phyloP scores from a whole-genome alignment of 2,888 invertebrate genomes.

The Drosophila ustulata region DNA sequence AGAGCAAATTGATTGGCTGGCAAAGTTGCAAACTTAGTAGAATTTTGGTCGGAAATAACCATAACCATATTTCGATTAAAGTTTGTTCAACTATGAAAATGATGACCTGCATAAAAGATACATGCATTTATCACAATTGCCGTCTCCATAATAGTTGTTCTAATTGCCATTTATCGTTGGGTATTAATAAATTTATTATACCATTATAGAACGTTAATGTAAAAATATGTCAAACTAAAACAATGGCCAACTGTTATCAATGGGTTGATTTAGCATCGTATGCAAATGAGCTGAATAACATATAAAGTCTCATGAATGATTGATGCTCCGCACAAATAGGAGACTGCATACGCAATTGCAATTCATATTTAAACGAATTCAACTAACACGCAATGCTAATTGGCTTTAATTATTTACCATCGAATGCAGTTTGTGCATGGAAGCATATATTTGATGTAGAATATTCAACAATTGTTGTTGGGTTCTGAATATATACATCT shows the following conservation, averaged over 20 bases:
- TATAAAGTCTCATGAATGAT: conserved; percentile 50
- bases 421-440: conserved; percentile 17
- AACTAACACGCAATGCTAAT: conserved; percentile 40
- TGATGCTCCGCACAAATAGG: conserved; percentile 36
- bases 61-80: neutral
- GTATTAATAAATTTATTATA: conserved; percentile 9
- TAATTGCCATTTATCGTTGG: conserved; percentile 15
- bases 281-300: conserved; percentile 53
- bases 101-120: neutral
- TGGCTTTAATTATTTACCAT: conserved; percentile 61
- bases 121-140: conserved; percentile 3
- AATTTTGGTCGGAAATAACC: conserved; percentile 11
- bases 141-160: neutral
- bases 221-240: conserved; percentile 2
- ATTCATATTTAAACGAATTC: conserved; percentile 14
- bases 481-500: neutral
- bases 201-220: conserved; percentile 1
- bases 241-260: neutral
- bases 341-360: conserved; percentile 1
- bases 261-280: conserved; percentile 19
- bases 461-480: neutral
- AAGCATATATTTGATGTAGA: neutral
- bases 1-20: conserved; percentile 13
- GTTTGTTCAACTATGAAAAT: conserved; percentile 8
- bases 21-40: neutral